phyloP scores from a whole-genome alignment of 2,797 vertebrate genomes.

The Hoplostethus mediterraneus region DNA sequence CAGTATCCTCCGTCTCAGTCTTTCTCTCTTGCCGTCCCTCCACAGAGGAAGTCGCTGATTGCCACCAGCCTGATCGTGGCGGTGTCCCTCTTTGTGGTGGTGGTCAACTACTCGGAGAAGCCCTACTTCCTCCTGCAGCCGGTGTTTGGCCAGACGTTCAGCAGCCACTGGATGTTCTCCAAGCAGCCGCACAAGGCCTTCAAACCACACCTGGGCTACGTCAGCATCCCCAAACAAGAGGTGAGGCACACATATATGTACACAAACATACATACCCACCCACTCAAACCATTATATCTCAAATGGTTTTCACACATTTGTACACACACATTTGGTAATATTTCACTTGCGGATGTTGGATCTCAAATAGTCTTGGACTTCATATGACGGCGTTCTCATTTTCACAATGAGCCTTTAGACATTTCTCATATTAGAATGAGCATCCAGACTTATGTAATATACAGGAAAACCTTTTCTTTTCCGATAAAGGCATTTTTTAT shows the following conservation, averaged over 20 bases:
- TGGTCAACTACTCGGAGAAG: slow-evolving; percentile 89
- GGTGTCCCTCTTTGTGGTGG: slow-evolving; percentile 90
- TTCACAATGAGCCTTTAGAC: neutral
- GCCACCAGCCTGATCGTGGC: slow-evolving; percentile 87
- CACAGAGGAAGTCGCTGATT: slow-evolving; percentile 91
- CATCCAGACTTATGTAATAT: slow-evolving; percentile 1
- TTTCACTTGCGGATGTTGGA: neutral
- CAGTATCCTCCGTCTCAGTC: slow-evolving; percentile 2
- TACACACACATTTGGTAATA: neutral
- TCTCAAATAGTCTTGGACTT: neutral
- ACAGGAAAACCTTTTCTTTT: slow-evolving; percentile 23
- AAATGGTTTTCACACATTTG: too few relatives aligned
- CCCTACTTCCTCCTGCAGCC: slow-evolving; percentile 89
- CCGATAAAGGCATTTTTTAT: slow-evolving; percentile 12
- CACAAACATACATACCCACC: neutral
- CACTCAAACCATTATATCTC: neutral
- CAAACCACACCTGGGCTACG: slow-evolving; percentile 91
- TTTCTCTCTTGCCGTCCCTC: neutral
- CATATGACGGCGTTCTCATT: neutral
- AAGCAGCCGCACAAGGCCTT: slow-evolving; percentile 84
- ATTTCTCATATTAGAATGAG: neutral
- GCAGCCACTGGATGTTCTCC: slow-evolving; percentile 88
- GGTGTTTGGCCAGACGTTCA: slow-evolving; percentile 88
- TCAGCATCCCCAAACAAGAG: slow-evolving; percentile 93
- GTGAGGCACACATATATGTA: slow-evolving; percentile 81